Evolutionary conservation across 1,140 invertebrate species (phyloP).

Genomic region (Zophobas morio): DNA sequence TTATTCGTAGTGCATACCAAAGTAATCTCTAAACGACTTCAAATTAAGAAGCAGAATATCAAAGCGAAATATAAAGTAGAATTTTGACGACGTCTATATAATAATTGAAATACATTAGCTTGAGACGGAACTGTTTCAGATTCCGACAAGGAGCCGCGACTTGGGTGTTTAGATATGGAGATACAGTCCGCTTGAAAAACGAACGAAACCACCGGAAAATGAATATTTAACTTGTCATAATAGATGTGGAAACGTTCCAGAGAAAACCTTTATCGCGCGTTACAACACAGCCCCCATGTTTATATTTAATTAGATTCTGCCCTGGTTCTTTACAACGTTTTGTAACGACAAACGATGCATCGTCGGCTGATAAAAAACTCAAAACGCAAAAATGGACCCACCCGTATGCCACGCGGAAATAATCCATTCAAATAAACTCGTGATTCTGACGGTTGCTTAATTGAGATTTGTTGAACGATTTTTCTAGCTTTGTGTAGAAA

Average conservation of each 20-base stretch:
- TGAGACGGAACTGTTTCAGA: constrained; percentile 18
- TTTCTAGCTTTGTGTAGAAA: neutral
- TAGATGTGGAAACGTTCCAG: constrained; percentile 58
- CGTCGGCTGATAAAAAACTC: constrained; percentile 38
- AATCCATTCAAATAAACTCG: constrained; percentile 10
- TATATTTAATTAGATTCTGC: constrained; percentile 61
- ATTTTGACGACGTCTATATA: constrained; percentile 6
- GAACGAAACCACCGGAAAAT: constrained; percentile 62
- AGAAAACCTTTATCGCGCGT: constrained; percentile 52
- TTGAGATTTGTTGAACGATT: constrained; percentile 12
- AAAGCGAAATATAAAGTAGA: constrained; percentile 39
- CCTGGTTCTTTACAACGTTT: constrained; percentile 38
- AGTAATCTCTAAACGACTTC: neutral
- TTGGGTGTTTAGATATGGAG: constrained; percentile 54
- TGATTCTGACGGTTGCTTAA: constrained; percentile 35
- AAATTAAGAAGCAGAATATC: constrained; percentile 28
- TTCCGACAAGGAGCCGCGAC: constrained; percentile 18
- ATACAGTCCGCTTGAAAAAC: constrained; percentile 58
- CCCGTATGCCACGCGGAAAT: constrained; percentile 13
- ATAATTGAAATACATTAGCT: constrained; percentile 41
- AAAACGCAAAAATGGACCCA: neutral
- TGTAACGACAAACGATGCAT: constrained; percentile 41
- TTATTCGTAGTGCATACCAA: neutral
- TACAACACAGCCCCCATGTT: constrained; percentile 57
- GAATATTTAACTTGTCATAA: constrained; percentile 64